A percentile compares a stretch with the other conserved stretches of the same genome.
phyloP scores from a whole-genome alignment of 2,888 invertebrate species.

The Strigamia maritima region DNA sequence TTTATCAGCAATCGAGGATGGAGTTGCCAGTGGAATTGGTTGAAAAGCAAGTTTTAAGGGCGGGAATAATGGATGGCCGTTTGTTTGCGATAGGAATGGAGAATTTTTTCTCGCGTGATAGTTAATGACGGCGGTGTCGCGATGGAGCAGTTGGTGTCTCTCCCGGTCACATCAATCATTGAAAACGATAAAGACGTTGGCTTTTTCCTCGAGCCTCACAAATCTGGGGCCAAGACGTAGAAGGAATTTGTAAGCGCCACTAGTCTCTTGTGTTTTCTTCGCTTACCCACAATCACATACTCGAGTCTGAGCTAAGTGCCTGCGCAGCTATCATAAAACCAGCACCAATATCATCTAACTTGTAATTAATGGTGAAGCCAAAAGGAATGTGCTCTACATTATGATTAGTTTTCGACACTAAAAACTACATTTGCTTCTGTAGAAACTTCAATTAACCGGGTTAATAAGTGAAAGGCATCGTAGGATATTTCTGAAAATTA shows the following conservation, averaged over 20 bases:
- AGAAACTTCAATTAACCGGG: too few species aligned
- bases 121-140: slow-evolving; percentile 5
- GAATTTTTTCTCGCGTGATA: neutral
- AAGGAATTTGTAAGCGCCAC: slow-evolving; percentile 1
- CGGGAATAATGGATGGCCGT: neutral
- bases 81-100: neutral
- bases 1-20: neutral
- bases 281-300: slow-evolving; percentile 7
- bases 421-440: too few species aligned
- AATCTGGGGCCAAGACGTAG: neutral
- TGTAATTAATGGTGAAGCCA: neutral
- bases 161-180: neutral
- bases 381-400: too few species aligned
- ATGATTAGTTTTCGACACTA: too few species aligned
- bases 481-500: too few species aligned
- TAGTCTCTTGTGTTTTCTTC: neutral
- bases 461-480: too few species aligned
- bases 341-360: neutral
- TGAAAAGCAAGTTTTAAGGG: neutral
- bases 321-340: neutral
- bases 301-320: neutral
- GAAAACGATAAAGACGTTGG: neutral
- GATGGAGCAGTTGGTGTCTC: neutral
- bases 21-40: neutral
- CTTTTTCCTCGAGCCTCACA: neutral